phyloP scores from a whole-genome alignment of 2,797 vertebrate genomes.

The Mus caroli region DNA sequence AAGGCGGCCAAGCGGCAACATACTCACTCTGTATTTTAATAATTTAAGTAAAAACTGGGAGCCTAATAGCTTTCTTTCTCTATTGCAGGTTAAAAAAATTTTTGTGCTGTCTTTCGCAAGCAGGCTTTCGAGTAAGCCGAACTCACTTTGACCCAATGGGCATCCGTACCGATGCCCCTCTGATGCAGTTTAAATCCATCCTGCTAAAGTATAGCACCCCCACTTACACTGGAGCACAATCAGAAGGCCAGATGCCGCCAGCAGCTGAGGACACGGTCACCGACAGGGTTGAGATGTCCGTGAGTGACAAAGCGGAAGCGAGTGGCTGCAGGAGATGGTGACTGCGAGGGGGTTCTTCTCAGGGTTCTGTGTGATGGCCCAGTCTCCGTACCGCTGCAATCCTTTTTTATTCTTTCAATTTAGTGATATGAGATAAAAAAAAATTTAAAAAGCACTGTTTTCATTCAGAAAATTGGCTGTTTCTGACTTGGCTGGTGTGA shows the following conservation, averaged over 20 bases:
- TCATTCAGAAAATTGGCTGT: conserved; percentile 73
- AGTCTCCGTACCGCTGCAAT: background rate
- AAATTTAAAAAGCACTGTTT: conserved; percentile 70
- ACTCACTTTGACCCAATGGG: conserved; percentile 99
- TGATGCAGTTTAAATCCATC: conserved; percentile 95
- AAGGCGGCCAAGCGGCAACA: conserved; percentile 80
- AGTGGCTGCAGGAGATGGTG: conserved; percentile 67
- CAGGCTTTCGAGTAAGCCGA: conserved; percentile 96
- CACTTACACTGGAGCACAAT: conserved; percentile 88
- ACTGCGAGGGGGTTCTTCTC: fast-evolving
- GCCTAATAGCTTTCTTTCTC: conserved; percentile 28
- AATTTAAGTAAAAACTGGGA: background rate
- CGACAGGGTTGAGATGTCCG: conserved; percentile 82
- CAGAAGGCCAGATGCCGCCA: conserved; percentile 84
- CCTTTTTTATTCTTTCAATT: conserved; percentile 67
- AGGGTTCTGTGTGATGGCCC: background rate
- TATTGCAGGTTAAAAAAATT: conserved; percentile 96
- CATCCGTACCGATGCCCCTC: conserved; percentile 94
- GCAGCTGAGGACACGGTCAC: conserved; percentile 80
- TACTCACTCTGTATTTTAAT: background rate
- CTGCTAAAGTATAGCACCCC: conserved; percentile 95
- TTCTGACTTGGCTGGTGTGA: conserved; percentile 76
- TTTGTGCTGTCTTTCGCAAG: conserved; percentile 94
- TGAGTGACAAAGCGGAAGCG: conserved; percentile 77
- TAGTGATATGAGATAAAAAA: conserved; percentile 55